These are phyloP conservation scores for Pomatorhinus ruficollis DNA, from an alignment of 2,113 vertebrate genomes.

Conservation along the genomic window DNA sequence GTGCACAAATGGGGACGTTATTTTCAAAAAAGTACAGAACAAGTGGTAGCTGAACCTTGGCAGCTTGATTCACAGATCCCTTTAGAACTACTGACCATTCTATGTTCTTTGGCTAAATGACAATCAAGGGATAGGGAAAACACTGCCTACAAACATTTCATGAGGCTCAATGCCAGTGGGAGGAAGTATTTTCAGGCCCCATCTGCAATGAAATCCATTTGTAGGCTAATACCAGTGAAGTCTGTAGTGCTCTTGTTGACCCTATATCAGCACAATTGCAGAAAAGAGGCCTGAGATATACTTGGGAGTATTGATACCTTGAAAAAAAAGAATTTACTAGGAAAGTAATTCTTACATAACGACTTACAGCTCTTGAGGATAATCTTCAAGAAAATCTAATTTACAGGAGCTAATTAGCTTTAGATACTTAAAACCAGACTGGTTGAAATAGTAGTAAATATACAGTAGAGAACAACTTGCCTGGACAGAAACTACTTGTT, in stretches of 20 bases:
- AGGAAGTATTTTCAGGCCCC: neutral
- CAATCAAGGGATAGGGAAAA: neutral
- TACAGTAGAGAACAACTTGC: constrained; percentile 5
- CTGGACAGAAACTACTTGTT: constrained; percentile 41
- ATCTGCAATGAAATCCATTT: neutral
- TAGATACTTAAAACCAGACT: constrained; percentile 34
- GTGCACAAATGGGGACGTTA: neutral
- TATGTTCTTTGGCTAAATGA: neutral
- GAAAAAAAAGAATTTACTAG: neutral
- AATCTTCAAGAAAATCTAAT: constrained; percentile 22
- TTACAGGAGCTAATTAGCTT: constrained; percentile 18
- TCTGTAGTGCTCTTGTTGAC: neutral
- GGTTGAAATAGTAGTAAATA: constrained; percentile 6
- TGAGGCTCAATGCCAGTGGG: neutral
- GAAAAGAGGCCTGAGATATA: neutral
- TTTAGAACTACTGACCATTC: neutral
- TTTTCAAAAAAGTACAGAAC: neutral
- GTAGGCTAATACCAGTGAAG: neutral
- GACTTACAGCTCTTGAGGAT: neutral
- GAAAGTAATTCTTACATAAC: neutral
- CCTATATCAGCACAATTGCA: neutral
- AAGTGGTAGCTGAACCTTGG: neutral
- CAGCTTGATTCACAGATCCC: neutral
- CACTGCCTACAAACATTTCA: neutral
- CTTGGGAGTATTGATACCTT: neutral